Evolutionary conservation across 2,797 vertebrate genomes (phyloP).

Genomic region (Falco peregrinus): DNA sequence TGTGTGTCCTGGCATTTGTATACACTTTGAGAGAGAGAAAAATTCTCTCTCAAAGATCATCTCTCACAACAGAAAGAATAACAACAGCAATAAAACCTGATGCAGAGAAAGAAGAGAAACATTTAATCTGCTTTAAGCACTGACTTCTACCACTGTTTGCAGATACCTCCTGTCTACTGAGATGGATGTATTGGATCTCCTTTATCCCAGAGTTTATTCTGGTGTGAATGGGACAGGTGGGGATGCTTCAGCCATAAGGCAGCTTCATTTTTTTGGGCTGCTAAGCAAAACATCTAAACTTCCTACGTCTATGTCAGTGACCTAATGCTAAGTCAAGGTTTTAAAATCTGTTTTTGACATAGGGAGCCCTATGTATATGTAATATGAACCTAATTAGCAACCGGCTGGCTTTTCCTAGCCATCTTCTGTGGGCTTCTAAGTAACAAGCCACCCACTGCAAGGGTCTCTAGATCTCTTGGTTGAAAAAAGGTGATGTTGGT

Average conservation of each 20-base stretch:
- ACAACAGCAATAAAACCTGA: background rate
- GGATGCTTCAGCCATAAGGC: background rate
- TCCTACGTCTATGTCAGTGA: background rate
- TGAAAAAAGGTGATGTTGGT: background rate
- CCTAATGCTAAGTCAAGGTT: background rate
- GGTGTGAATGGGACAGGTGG: background rate
- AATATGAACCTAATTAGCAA: background rate
- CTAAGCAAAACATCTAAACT: background rate
- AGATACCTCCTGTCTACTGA: background rate
- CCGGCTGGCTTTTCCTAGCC: background rate
- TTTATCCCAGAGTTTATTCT: background rate
- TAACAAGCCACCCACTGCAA: background rate
- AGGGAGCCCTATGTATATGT: background rate
- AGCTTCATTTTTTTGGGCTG: background rate
- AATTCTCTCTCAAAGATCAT: background rate
- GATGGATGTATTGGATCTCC: background rate
- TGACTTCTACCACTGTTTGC: background rate
- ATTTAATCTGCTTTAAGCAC: background rate
- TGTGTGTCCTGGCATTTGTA: slow-evolving; percentile 58
- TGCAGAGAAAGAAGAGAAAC: background rate
- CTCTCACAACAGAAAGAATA: slow-evolving; percentile 8
- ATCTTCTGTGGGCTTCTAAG: background rate
- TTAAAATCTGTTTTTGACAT: background rate
- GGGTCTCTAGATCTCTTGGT: background rate
- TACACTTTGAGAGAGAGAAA: background rate